Percentiles rank a stretch among this genome's conserved stretches.
Evolutionary conservation across 1,140 invertebrate species (phyloP).

Genomic region (Telenomus remus): DNA sequence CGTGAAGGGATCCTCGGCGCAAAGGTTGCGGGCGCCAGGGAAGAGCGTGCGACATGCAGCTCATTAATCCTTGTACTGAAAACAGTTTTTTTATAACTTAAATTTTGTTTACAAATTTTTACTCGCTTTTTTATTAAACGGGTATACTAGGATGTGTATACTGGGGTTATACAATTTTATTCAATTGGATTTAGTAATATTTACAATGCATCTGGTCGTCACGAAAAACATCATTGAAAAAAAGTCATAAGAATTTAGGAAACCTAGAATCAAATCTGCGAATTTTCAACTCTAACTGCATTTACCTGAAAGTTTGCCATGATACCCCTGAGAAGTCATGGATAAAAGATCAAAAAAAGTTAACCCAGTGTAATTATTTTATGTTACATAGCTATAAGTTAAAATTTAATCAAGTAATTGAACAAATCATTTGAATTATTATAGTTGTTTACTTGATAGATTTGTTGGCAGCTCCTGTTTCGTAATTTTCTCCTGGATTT

Average conservation of each 20-base stretch:
- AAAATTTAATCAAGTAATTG: not conserved
- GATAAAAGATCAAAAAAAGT: slow-evolving; percentile 1
- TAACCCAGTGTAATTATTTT: not conserved
- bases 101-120: no score
- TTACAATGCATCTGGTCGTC: no score
- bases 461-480: slow-evolving; percentile 57
- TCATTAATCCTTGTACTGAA: slow-evolving; percentile 72
- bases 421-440: not conserved
- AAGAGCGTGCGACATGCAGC: slow-evolving; percentile 61
- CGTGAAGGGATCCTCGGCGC: slow-evolving; percentile 57
- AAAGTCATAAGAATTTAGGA: no score
- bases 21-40: slow-evolving; percentile 26
- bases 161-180: no score
- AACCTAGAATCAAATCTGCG: no score
- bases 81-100: not conserved
- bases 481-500: slow-evolving; percentile 61
- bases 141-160: no score
- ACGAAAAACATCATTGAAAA: no score
- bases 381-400: no score
- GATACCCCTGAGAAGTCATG: slow-evolving; percentile 65
- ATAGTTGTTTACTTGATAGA: slow-evolving; percentile 62
- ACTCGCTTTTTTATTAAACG: no score
- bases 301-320: slow-evolving; percentile 75
- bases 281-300: slow-evolving; percentile 2
- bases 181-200: no score